Percentiles rank a stretch among this genome's conserved stretches.
Evolutionary conservation across 53 echinoderm and acorn worm species (phyloP).

Genomic region (Stichopus horrens): DNA sequence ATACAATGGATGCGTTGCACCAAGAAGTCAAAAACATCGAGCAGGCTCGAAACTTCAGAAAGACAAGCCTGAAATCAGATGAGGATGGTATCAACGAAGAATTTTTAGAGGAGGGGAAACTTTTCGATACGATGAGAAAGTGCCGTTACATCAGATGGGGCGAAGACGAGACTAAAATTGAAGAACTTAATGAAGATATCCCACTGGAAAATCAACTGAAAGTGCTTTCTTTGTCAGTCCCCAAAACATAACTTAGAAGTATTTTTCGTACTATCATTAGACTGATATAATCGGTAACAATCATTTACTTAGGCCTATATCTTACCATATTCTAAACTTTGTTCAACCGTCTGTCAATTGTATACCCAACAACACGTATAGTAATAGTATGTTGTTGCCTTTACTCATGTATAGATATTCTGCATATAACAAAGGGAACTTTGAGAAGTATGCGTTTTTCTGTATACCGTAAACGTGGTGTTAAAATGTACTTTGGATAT

Average conservation of each 20-base stretch:
- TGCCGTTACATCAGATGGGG: constrained; percentile 83
- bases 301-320: too few species aligned
- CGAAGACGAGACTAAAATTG: constrained; percentile 59
- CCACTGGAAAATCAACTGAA: constrained; percentile 64
- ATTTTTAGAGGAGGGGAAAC: constrained; percentile 60
- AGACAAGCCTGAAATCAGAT: constrained; percentile 46
- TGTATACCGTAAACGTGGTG: too few species aligned
- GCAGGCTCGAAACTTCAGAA: constrained; percentile 44
- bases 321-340: too few species aligned
- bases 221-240: constrained; percentile 28
- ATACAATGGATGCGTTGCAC: constrained; percentile 50
- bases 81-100: constrained; percentile 48
- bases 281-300: too few species aligned
- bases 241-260: neutral
- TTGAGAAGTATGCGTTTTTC: too few species aligned
- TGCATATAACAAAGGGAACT: too few species aligned
- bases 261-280: too few species aligned
- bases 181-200: constrained; percentile 65
- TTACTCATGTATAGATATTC: too few species aligned
- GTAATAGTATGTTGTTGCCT: too few species aligned
- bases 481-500: too few species aligned
- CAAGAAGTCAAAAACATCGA: constrained; percentile 62
- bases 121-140: constrained; percentile 79
- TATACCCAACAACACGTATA: too few species aligned
- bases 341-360: too few species aligned